Evolutionary conservation across 2,888 invertebrate genomes (phyloP), one percentile per base, ranked within the genome.

Genomic region (Cyrtodaria siliqua): DNA sequence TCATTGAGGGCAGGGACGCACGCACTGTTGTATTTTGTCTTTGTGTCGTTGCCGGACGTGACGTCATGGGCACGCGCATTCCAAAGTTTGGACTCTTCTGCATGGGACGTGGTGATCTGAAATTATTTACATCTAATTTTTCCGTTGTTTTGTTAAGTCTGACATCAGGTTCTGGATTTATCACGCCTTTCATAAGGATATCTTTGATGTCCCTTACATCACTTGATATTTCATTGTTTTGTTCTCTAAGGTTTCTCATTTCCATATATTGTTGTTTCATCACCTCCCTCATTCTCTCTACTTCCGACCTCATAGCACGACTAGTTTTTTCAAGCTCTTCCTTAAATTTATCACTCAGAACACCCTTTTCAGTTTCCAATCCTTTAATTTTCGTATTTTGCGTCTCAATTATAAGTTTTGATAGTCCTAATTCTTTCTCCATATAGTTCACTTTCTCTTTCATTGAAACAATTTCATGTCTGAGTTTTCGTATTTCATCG

Each of bases 251-350:
- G 38, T 83, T 86, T 50, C 84, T 79, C 87, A 89, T 88, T 70
- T 89, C 89, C 42, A 84, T 85, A 57, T 87, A 87, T 67, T 89
- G 87, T 63, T 87, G 87, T 56, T 85, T 84, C 89, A 89, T 89
- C 14, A 89, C 87, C 66, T 87, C 88, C 40, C 87, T 76, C 86
- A 87, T 88, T 55, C 88, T 73, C 50, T 88, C 87, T 3, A 89
- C 87, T 53, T 89, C 89, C n/a, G 81, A 81, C 33, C 86, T 72
- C 88, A 89, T 87, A 14, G 87, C 84, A 52, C 74, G 72, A 20
- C 87, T 79, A 6, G 87, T 86, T 61, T 82, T 81, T 20, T 89
- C 87, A 6, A 88, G 74, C 20, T 89, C 88, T 38, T 85, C 85
- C 29, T 77, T 79, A 55, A 89, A 87, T 56, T 80, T 83, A n/a